phyloP scores from a whole-genome alignment of 2,888 invertebrate genomes.

The Eristalis arbustorum region DNA sequence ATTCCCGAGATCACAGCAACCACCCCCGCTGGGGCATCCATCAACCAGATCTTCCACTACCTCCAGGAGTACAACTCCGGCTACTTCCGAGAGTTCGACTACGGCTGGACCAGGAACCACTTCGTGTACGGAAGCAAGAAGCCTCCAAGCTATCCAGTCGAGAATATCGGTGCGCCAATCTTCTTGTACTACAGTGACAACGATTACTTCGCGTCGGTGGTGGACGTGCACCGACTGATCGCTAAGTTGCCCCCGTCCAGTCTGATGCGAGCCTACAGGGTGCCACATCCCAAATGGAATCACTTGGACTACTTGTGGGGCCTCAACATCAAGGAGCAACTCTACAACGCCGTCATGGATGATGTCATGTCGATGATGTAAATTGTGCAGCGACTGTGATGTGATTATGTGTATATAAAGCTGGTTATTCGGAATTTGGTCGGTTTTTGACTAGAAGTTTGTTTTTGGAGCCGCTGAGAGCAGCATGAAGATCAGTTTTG shows the following conservation, averaged over 20 bases:
- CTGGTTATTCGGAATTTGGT: background rate
- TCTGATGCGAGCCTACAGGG: conserved; percentile 71
- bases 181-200: conserved; percentile 76
- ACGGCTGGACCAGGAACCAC: conserved; percentile 72
- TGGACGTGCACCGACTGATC: conserved; percentile 75
- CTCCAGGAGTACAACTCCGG: conserved; percentile 75
- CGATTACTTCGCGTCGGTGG: conserved; percentile 74
- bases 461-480: too few relatives aligned
- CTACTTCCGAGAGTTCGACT: conserved; percentile 74
- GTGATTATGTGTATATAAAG: background rate
- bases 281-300: conserved; percentile 74
- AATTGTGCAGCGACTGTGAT: background rate
- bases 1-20: conserved; percentile 75
- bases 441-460: too few relatives aligned
- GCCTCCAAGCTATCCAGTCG: conserved; percentile 73
- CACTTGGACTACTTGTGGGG: conserved; percentile 77
- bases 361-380: conserved; percentile 66
- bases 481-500: too few relatives aligned
- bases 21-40: conserved; percentile 75
- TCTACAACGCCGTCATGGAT: conserved; percentile 74
- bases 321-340: conserved; percentile 72
- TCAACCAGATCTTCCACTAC: conserved; percentile 75
- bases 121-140: conserved; percentile 71
- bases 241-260: conserved; percentile 67
- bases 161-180: conserved; percentile 72